Evolutionary conservation across 2,797 vertebrate genomes (phyloP), one percentile per base, ranked within the genome.

Genomic region (Mormyrus proboscirostris): DNA sequence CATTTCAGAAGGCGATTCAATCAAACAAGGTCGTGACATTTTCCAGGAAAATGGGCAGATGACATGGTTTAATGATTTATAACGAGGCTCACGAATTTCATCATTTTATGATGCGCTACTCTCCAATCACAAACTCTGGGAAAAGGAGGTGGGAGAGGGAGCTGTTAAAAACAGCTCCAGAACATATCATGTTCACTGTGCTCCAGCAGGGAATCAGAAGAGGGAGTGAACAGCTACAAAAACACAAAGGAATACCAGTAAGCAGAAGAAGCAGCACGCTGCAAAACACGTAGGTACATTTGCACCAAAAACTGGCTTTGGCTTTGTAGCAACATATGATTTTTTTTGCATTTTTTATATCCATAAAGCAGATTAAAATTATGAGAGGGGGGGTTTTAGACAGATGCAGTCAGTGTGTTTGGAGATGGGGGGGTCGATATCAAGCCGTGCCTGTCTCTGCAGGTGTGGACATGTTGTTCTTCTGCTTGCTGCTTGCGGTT

Each of bases 391-490:
- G 50, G 47, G 7, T 47, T 41, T 3, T 47, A 55, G 16, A 57
- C 5, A 51, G 82, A 38, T 88, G 55, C 22, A 44, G 57, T 76
- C 25, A 87, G 57, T 59, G 2, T 44, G 19, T 9, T 29, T 76
- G 22, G 65, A 55, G 41, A 38, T 62, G 44, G 49, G 50, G 59
- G n/a, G n/a, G 29, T 82, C 86, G 65, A 51, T 88, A 87, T 65
- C 88, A 29, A 90, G 83, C 87, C 89, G 79, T 89, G 55, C 84
- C 73, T 65, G 12, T 91, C 87, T 90, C 84, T 88, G 16, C 88
- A 92, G 90, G 90, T 41, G 41, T 86, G 93, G 93, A 90, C 65
- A 96, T 96, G 96, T 93, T 91, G 94, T 87, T 92, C 86, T 89
- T 92, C 83, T 93, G 89, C 87, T 50, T 94, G n/a, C 91, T 96